These are phyloP conservation scores for Drosophila jambulina DNA, from an alignment of 1,140 invertebrate genomes.

Conservation along the genomic window DNA sequence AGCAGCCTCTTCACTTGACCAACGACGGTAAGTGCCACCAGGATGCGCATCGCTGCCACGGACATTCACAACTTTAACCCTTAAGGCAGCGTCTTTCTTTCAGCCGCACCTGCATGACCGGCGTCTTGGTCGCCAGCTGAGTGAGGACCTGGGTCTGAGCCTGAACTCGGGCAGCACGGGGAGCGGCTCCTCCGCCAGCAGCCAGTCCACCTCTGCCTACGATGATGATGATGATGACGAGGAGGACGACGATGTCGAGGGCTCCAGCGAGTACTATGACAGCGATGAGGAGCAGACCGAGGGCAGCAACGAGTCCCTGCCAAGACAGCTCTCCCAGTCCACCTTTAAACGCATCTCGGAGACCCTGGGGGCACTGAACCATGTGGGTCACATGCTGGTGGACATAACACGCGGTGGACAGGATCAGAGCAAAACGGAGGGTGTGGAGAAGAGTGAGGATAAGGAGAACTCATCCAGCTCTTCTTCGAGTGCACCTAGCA, in stretches of 20 bases:
- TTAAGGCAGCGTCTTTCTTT: constrained; percentile 85
- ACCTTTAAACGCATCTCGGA: constrained; percentile 89
- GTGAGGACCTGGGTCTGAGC: constrained; percentile 39
- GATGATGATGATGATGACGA: constrained; percentile 56
- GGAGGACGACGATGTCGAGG: constrained; percentile 63
- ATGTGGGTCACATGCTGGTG: constrained; percentile 92
- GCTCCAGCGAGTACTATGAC: constrained; percentile 77
- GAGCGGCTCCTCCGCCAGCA: constrained; percentile 35
- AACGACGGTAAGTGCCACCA: constrained; percentile 77
- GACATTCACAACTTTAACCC: constrained; percentile 83
- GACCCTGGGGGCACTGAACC: constrained; percentile 91
- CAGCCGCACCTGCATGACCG: constrained; percentile 76
- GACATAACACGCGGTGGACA: constrained; percentile 89
- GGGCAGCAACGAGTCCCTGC: constrained; percentile 71
- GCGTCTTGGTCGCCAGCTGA: constrained; percentile 69
- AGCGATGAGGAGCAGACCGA: constrained; percentile 65
- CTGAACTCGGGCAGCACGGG: constrained; percentile 44
- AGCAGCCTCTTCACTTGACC: constrained; percentile 70
- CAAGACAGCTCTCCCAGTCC: constrained; percentile 86
- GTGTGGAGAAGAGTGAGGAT: constrained; percentile 60
- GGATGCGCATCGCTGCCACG: constrained; percentile 35
- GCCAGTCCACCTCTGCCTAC: constrained; percentile 44
- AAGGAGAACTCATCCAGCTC: background rate
- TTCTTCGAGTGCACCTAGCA: background rate
- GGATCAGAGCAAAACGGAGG: constrained; percentile 69